Conservation (phyloP, 2,888 invertebrate genomes). For the Ochropleura plecta region DNA sequence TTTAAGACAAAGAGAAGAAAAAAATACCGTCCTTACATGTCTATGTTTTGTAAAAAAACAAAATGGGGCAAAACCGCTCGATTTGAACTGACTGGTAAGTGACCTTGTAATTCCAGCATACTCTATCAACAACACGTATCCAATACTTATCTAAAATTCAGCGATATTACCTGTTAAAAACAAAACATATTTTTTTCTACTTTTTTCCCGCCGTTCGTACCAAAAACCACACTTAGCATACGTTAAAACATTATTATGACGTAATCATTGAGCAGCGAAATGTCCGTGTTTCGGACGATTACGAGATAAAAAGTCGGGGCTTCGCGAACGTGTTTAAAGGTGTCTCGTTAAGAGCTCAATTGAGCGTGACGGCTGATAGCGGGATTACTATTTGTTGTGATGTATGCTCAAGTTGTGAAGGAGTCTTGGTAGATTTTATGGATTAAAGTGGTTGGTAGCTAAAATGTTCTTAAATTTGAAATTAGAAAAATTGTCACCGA, state of each 20-base stretch:
- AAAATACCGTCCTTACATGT: too few species aligned
- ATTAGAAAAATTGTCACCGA: too few species aligned
- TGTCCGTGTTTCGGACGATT: conserved; percentile 65
- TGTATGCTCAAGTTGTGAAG: conserved; percentile 53
- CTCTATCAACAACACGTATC: neutral
- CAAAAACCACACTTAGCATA: conserved; percentile 53
- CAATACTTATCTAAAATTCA: neutral
- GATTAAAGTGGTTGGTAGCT: too few species aligned
- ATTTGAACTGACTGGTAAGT: neutral
- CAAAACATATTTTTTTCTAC: neutral
- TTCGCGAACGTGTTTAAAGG: conserved; percentile 67
- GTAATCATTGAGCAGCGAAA: conserved; percentile 65
- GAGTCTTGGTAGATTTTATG: conserved; percentile 5
- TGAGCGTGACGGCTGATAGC: conserved; percentile 73
- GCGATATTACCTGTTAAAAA: neutral
- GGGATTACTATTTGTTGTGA: conserved; percentile 50
- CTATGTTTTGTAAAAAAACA: neutral
- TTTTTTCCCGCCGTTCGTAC: neutral
- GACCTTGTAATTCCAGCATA: neutral
- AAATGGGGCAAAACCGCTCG: neutral
- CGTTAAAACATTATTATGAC: conserved; percentile 50
- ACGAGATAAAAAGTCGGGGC: conserved; percentile 64
- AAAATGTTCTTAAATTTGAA: too few species aligned
- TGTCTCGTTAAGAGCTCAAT: conserved; percentile 74
- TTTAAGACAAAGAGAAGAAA: neutral